Evolutionary conservation across 2,113 vertebrate genomes (phyloP), one percentile per base, ranked within the genome.

Genomic region (Antennarius striatus): DNA sequence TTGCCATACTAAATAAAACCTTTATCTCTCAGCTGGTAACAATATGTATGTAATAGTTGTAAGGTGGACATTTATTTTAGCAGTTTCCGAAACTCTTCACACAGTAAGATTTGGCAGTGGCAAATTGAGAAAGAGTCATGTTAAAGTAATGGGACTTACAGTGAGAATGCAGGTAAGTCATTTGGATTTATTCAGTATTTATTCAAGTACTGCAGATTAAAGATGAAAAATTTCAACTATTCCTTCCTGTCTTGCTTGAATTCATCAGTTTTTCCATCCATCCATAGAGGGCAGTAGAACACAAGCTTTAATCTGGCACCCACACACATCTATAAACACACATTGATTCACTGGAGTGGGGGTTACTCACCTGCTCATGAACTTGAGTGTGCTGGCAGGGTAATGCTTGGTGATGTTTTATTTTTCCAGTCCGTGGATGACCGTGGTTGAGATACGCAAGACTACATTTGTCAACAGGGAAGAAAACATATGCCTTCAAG

Each of bases 201-300:
- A 63, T 63, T 59, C 16, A 77, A 61, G 53, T 32, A 32, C 58
- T 46, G 30, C 39, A n/a, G 32, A 71, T 68, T 55, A 51, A 58
- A 68, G 43, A 65, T 60, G 39, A 73, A 60, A 56, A 60, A 6
- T 59, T 55, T 65, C 28, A 48, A 50, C 0, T 22, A 22, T 57
- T 56, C 63, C 56, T 32, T 9, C 43, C 28, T 50, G 3, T 50
- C 0, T 55, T 6, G 6, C 54, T 62, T 3, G 17, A 40, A 63
- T 47, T 51, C 4, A 47, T 56, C 10, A 51, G 49, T 71, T 71
- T 2, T 30, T 57, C 16, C 40, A 3, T 12, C 22, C 10, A 10
- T 79, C 84, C 14, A 48, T 61, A 89, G 90, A 80, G 88, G 88
- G 86, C 90, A 89, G 90, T 87, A 85, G 62, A 87, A 65, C 61